Evolutionary conservation across 92 coral and sea anemone genomes (phyloP), one percentile per base, ranked within the genome.

Genomic region (Meandrina meandrites): DNA sequence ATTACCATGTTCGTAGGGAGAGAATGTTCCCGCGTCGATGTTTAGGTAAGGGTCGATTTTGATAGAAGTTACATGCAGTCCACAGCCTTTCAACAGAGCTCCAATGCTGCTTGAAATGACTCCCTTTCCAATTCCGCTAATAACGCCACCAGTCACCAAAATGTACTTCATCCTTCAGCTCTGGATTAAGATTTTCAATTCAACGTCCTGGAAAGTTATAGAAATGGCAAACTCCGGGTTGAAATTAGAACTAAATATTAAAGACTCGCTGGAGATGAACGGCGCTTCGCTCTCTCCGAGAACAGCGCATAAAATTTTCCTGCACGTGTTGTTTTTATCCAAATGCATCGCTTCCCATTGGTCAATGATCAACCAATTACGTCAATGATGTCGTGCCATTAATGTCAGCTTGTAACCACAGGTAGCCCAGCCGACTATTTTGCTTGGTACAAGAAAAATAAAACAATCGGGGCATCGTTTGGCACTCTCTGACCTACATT

Each of bases 51-150:
- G 99, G 82, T 97, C 99, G 77, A 97, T 97, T 83, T 97, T 97
- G 28, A 97, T 95, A 19, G 98, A 91, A 66, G 96, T 97, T 13
- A 97, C 99, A 69, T 82, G 94, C 71, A 97, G 80, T 8, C 98
- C 97, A 58, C 98, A 96, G 1, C 96, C 96, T 79, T 97, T 97
- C 81, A 97, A 87, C 40, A 97, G 79, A 1, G 99, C 93, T 62
- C 99, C 99, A 71, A 97, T 91, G 82, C 98, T 94, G 87, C 98
- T 95, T 0, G 99, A 96, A 62, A 97, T 97, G 32, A 97, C 99
- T n/a, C 99, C 99, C 87, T 97, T 97, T 0, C 99, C 99, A 79
- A 97, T 96, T 0, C 99, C 99, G 83, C 99, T 97, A 57, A 97
- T 97, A 79, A 97, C 99, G 17, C 99, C 99, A 18, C 99, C 99